Conservation (phyloP, 35 echinoderm and acorn worm species). For the Ophiothrix spiculata region DNA sequence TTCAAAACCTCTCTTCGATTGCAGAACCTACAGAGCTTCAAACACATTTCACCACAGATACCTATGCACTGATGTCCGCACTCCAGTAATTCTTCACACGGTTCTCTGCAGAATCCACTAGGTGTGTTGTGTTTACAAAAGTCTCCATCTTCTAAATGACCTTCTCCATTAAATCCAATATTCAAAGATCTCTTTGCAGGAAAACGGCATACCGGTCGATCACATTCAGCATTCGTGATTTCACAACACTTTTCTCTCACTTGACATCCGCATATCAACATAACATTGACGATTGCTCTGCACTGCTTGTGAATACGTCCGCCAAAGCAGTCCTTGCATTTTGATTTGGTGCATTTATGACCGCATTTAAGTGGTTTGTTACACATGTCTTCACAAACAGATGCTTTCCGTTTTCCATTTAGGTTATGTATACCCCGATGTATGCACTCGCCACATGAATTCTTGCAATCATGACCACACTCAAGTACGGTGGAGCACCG, state of each 20-base stretch:
- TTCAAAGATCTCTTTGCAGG: too few species aligned
- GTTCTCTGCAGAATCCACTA: neutral
- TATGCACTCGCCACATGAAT: neutral
- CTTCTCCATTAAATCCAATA: too few species aligned
- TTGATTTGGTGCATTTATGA: conserved; percentile 1
- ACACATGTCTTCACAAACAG: neutral
- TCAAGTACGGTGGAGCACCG: neutral
- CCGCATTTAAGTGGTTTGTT: neutral
- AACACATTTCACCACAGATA: neutral
- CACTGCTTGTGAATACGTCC: neutral
- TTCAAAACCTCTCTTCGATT: neutral
- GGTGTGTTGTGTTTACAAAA: neutral
- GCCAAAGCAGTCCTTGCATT: neutral
- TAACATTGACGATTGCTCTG: neutral
- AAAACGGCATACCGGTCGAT: too few species aligned
- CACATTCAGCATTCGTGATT: too few species aligned
- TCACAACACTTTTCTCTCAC: neutral
- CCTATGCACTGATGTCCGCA: neutral
- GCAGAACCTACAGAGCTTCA: neutral
- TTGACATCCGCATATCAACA: neutral
- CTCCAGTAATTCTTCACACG: neutral
- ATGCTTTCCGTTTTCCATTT: too few species aligned
- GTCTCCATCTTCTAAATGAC: neutral
- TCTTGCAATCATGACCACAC: neutral
- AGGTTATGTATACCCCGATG: too few species aligned